Percentiles rank a stretch among this genome's conserved stretches.
Conservation (phyloP, 2,113 vertebrate genomes). For the Bostrychus sinensis region DNA sequence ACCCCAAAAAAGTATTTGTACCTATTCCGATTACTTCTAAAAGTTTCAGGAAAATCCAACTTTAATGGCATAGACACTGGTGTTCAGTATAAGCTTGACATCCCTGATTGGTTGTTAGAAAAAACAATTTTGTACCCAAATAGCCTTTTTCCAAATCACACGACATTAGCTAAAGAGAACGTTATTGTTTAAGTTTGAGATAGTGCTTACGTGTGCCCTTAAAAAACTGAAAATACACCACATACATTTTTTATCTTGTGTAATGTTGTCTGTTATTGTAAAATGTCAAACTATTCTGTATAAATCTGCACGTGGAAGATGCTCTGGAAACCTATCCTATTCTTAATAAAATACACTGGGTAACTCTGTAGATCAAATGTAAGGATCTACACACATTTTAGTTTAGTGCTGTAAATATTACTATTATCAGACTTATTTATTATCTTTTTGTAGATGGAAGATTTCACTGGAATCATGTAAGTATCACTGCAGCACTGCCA, state of each 20-base stretch:
- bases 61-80: too few species aligned
- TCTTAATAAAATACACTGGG: slow-evolving; percentile 5
- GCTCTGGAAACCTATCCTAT: neutral
- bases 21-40: too few species aligned
- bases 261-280: neutral
- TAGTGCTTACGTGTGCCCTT: neutral
- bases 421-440: slow-evolving; percentile 68
- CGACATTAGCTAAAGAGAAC: too few species aligned
- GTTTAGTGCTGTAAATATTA: slow-evolving; percentile 58
- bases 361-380: neutral
- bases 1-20: too few species aligned
- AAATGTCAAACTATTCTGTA: neutral
- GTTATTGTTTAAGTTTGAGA: neutral
- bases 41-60: too few species aligned
- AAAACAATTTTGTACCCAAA: too few species aligned
- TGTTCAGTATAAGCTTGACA: too few species aligned
- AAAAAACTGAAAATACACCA: neutral
- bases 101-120: too few species aligned
- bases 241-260: neutral
- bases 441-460: slow-evolving; percentile 56
- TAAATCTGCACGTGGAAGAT: neutral
- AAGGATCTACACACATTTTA: neutral
- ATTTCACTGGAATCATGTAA: slow-evolving; percentile 56
- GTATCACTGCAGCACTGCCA: neutral
- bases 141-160: neutral